Base-by-base conservation (phyloP, 2,888 invertebrate species). In the Cantharis rustica region DNA sequence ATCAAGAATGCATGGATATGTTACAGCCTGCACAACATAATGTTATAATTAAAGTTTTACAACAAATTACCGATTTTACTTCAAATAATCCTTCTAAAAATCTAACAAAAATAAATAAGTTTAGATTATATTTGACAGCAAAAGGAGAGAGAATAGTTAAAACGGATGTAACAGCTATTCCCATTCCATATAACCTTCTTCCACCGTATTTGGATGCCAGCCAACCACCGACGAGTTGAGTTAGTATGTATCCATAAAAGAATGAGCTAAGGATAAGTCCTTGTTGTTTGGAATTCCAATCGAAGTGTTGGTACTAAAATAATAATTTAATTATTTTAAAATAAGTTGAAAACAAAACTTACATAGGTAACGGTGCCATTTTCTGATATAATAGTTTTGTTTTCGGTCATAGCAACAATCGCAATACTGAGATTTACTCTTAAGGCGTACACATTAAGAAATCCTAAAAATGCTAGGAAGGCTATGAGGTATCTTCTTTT, bases 341-440 rank as follows among this genome's bases (percentile, higher is more conserved):
- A 68, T 71, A 23, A 31, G 63, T 2, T n/a, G 20, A 20, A 16
- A 7, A 20, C 10, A 7, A 66, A 71, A 88, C 91, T 91, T 85
- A 92, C 93, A 82, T 88, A 87, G 72, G 90, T 89, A 68, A 90
- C 85, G 0, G 91, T 92, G n/a, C 94, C 95, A 82, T 93, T 91
- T 1, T 90, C 91, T 75, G 92, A 88, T 62, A 89, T 88, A 5
- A 91, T 90, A 69, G 91, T 92, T 78, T 91, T 89, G 20, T 93
- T 91, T 83, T 94, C 92, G 0, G 95, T 96, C 98, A 98, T 98
- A 79, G 96, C 96, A 66, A 98, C 96, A 81, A 98, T 95, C 2
- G 96, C 97, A n/a, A 98, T 95, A 80, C 96, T 97, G 80, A 98
- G 90, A 89, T 97, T 97, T 5, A 96, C 96, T 63, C 96, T 90